Evolutionary conservation across 2,888 invertebrate genomes (phyloP).

Genomic region (Tuta absoluta): DNA sequence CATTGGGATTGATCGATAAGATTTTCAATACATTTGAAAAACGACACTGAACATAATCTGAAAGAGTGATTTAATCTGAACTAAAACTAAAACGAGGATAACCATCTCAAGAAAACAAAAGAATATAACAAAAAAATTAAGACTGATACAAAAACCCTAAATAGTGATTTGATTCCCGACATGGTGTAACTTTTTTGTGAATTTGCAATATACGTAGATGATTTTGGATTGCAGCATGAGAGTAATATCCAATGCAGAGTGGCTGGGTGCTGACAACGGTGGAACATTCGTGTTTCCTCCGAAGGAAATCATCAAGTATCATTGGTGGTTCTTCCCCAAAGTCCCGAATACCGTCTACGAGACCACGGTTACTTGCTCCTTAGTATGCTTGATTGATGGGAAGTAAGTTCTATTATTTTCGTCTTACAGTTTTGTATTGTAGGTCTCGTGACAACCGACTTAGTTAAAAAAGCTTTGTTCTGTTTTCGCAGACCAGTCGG

Average conservation of each 20-base stretch:
- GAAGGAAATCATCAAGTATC: conserved; percentile 64
- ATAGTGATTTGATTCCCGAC: no score
- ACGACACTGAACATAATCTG: no score
- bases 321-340: conserved; percentile 76
- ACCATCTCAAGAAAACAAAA: no score
- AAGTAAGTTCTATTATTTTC: conserved; percentile 47
- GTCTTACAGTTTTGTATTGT: no score
- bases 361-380: conserved; percentile 66
- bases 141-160: no score
- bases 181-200: no score
- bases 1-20: no score
- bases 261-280: conserved; percentile 68
- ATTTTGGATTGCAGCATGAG: conserved; percentile 57
- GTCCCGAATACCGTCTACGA: conserved; percentile 60
- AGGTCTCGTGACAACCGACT: neutral
- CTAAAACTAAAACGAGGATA: no score
- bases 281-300: conserved; percentile 65
- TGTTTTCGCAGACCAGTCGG: conserved; percentile 63
- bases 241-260: conserved; percentile 57
- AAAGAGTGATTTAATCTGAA: no score
- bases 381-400: conserved; percentile 65
- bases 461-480: neutral
- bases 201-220: neutral
- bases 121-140: no score
- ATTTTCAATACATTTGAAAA: no score